These are phyloP conservation scores for Camponotus vicinus DNA, from an alignment of 1,140 invertebrate genomes.

Conservation along the genomic window DNA sequence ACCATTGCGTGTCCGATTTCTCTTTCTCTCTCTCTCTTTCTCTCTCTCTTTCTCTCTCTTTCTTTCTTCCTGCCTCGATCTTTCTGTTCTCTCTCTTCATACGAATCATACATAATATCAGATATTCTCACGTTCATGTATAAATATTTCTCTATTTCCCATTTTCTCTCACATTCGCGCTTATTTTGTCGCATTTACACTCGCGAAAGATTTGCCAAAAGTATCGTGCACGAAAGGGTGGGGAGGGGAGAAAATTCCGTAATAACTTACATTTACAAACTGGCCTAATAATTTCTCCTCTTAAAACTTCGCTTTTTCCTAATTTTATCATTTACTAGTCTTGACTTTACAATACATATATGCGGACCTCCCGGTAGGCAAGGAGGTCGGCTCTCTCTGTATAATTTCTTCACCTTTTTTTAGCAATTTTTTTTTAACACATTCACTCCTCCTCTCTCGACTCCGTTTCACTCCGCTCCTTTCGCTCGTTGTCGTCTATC, in stretches of 20 bases:
- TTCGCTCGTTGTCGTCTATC: constrained; percentile 53
- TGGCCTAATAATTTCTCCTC: constrained; percentile 84
- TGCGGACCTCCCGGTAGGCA: constrained; percentile 86
- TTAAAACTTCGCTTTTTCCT: constrained; percentile 68
- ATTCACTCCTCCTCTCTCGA: constrained; percentile 76
- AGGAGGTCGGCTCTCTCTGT: constrained; percentile 86
- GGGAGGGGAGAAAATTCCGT: constrained; percentile 69
- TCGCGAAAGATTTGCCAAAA: constrained; percentile 85
- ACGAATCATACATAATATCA: constrained; percentile 17
- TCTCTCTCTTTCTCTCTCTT: constrained; percentile 46
- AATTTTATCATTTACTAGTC: constrained; percentile 82
- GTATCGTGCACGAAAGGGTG: constrained; percentile 76
- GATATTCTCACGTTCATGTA: constrained; percentile 43
- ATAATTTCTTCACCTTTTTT: constrained; percentile 84
- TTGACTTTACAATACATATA: constrained; percentile 85
- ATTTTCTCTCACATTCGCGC: constrained; percentile 64
- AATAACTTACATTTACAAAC: constrained; percentile 84
- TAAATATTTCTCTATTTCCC: constrained; percentile 47
- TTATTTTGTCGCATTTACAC: constrained; percentile 72
- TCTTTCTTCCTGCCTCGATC: constrained; percentile 59
- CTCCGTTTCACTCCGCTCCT: constrained; percentile 34
- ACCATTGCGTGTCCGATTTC: constrained; percentile 58
- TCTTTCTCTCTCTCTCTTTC: constrained; percentile 31
- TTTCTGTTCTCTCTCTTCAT: constrained; percentile 53
- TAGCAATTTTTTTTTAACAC: constrained; percentile 70